These are phyloP conservation scores for Xestobium rufovillosum DNA, from an alignment of 2,888 invertebrate species.

Conservation along the genomic window DNA sequence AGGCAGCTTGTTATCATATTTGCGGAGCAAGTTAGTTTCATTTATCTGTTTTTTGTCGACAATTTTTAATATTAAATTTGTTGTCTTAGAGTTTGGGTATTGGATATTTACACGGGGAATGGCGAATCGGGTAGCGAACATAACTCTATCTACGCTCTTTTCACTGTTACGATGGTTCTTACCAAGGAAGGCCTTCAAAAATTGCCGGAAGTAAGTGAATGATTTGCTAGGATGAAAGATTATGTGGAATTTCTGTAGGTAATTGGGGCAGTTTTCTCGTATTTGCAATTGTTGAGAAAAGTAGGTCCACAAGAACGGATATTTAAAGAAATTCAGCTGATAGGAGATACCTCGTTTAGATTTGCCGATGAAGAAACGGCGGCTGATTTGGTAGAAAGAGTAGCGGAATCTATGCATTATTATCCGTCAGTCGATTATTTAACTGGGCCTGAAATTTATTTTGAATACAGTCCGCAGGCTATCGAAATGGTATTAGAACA, in stretches of 20 bases:
- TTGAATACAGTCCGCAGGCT: constrained; percentile 66
- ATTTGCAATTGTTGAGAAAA: constrained; percentile 62
- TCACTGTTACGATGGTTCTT: constrained; percentile 63
- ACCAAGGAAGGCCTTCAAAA: constrained; percentile 71
- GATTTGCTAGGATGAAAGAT: too few relatives aligned
- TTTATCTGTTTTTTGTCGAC: constrained; percentile 4
- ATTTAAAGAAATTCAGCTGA: constrained; percentile 64
- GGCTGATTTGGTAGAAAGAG: constrained; percentile 67
- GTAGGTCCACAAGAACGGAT: constrained; percentile 62
- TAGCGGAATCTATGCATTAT: constrained; percentile 72
- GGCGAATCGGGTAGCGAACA: constrained; percentile 70
- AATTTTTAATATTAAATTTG: constrained; percentile 8
- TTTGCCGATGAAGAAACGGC: constrained; percentile 65
- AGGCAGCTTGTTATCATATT: constrained; percentile 71
- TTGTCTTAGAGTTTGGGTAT: constrained; percentile 62
- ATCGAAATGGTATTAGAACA: constrained; percentile 53
- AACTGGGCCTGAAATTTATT: constrained; percentile 65
- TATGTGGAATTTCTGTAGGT: constrained; percentile 59
- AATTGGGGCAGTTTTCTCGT: constrained; percentile 69
- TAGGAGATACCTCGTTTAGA: constrained; percentile 66
- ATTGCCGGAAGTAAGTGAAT: constrained; percentile 54
- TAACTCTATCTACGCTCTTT: constrained; percentile 70
- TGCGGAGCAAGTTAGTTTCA: constrained; percentile 57
- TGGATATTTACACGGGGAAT: constrained; percentile 63
- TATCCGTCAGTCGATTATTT: constrained; percentile 74